These are phyloP conservation scores for Torymus aiolomorphi DNA, from an alignment of 2,888 invertebrate genomes.

Conservation along the genomic window DNA sequence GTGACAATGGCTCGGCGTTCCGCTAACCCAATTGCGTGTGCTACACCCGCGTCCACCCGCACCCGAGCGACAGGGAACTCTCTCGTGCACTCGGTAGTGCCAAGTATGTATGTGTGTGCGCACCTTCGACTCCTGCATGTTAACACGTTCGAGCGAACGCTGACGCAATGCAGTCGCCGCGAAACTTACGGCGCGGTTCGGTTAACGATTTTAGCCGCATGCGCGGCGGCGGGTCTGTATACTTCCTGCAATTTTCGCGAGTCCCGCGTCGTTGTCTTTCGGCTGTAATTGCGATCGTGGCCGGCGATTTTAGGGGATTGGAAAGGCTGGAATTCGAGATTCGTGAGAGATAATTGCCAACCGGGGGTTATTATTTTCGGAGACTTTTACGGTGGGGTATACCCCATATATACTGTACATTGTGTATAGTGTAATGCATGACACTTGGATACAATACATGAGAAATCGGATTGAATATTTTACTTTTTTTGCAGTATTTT, in stretches of 20 bases:
- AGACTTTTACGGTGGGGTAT: too few species aligned
- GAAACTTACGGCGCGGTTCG: neutral
- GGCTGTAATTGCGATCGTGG: constrained; percentile 27
- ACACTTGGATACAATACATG: too few species aligned
- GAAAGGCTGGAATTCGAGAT: neutral
- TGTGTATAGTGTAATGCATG: too few species aligned
- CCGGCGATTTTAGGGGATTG: neutral
- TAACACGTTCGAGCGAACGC: neutral
- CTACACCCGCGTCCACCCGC: neutral
- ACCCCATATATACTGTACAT: too few species aligned
- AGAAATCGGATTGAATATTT: too few species aligned
- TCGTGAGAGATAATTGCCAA: neutral
- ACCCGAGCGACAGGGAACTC: constrained; percentile 14
- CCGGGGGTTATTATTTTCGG: neutral
- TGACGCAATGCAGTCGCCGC: constrained; percentile 43
- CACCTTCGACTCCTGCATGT: neutral
- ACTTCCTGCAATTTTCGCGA: constrained; percentile 16
- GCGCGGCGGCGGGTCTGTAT: too few species aligned
- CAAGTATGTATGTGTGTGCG: neutral
- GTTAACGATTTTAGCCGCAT: constrained; percentile 20
- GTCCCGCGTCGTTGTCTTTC: neutral
- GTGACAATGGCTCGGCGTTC: constrained; percentile 44
- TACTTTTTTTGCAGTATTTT: too few species aligned
- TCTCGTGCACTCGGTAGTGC: neutral
- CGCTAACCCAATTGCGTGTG: constrained; percentile 51